Evolutionary conservation across 2,888 invertebrate species (phyloP).

Genomic region (Eilema depressum): DNA sequence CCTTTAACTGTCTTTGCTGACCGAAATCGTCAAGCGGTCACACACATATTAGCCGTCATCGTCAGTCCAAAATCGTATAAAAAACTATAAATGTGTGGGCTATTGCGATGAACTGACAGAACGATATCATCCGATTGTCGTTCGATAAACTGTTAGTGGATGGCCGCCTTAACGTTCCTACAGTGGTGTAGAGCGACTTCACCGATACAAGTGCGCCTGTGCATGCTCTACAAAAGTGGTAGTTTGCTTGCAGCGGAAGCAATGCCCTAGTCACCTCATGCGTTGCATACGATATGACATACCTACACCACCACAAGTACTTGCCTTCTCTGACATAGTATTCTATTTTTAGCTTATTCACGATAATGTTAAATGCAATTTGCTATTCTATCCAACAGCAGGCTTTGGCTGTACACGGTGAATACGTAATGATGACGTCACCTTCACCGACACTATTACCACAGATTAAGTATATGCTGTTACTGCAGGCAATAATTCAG

Average conservation of each 20-base stretch:
- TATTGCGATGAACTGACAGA: too few relatives aligned
- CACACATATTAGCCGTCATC: too few relatives aligned
- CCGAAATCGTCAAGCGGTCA: too few relatives aligned
- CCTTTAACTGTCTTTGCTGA: too few relatives aligned
- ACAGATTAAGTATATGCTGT: conserved; percentile 18
- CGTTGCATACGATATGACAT: conserved; percentile 64
- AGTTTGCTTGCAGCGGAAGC: conserved; percentile 67
- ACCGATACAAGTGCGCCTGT: conserved; percentile 32
- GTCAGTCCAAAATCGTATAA: too few relatives aligned
- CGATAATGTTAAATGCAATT: conserved; percentile 50
- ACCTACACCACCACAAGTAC: conserved; percentile 31
- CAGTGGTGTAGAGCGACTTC: background rate
- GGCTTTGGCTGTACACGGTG: conserved; percentile 28
- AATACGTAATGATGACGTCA: conserved; percentile 49
- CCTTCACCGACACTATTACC: conserved; percentile 18
- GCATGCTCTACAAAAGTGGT: conserved; percentile 31
- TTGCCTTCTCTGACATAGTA: conserved; percentile 46
- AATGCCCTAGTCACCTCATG: conserved; percentile 75
- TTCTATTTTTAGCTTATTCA: conserved; percentile 57
- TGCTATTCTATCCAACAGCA: conserved; percentile 46
- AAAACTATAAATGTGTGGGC: too few relatives aligned
- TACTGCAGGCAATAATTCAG: conserved; percentile 28
- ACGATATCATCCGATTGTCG: too few relatives aligned
- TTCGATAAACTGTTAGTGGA: too few relatives aligned
- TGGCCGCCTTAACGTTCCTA: too few relatives aligned